A percentile compares a stretch with the other conserved stretches of the same genome.
These are phyloP conservation scores for Xiphorhynchus erythropygius DNA, from an alignment of 2,797 vertebrate species.

Conservation along the genomic window DNA sequence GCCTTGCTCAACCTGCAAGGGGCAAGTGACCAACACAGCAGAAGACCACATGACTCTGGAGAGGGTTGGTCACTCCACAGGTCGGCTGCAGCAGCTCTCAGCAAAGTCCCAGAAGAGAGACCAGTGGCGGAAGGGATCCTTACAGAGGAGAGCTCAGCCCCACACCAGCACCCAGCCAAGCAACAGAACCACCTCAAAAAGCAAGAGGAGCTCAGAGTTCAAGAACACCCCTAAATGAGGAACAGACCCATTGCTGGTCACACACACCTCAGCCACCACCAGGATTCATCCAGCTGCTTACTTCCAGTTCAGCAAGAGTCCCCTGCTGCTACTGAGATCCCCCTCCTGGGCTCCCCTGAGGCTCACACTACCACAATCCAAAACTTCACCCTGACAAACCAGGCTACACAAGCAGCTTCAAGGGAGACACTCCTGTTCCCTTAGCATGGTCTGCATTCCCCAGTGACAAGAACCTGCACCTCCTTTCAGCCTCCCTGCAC, in stretches of 20 bases:
- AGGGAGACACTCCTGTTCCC: fast-evolving
- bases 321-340: background rate
- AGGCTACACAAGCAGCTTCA: background rate
- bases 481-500: background rate
- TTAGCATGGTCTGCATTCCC: background rate
- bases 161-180: background rate
- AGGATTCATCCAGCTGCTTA: background rate
- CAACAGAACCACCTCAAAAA: background rate
- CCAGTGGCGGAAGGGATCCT: background rate
- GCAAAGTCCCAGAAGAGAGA: background rate
- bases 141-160: background rate
- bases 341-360: background rate
- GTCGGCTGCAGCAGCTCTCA: background rate
- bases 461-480: background rate
- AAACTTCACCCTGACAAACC: background rate
- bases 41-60: background rate
- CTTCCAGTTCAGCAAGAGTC: background rate
- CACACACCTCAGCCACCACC: background rate
- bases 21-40: background rate
- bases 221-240: background rate
- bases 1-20: background rate
- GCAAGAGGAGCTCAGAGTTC: background rate
- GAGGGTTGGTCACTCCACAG: background rate
- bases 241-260: background rate
- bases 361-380: background rate